Evolutionary conservation across 2,888 invertebrate genomes (phyloP), one percentile per base, ranked within the genome.

Genomic region (Fabriciana adippe): DNA sequence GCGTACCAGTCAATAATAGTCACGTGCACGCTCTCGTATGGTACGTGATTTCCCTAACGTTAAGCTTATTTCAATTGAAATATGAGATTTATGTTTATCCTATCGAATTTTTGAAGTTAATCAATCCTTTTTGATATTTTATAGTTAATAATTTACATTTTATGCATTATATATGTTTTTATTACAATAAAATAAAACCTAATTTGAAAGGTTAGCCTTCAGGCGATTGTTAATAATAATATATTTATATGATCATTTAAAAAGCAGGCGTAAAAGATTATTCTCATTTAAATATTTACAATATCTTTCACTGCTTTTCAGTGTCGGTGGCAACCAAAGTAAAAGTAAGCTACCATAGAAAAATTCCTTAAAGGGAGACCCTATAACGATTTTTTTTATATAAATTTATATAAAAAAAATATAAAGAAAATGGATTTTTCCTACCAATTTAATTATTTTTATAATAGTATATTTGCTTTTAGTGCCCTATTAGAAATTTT

Each of bases 61-160:
- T 53, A 35, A 21, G 51, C 51, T 51, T 51, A 61, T 61, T 61
- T 41, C 15, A 41, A 18, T 18, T 51, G 51, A 61, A 51, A 35
- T 51, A 51, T 55, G 16, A 18, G 35, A 14, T 16, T 51, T 51
- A 35, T 51, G 59, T 48, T 59, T 59, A 47, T 48, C 26, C n/a
- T 59, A 8, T 47, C 2, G 48, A 59, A 48, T 59, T 45, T n/a
- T 48, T 3, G 8, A 48, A 48, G 13, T 13, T 16, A 26, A 3
- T 11, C 18, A 11, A 15, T 26, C 47, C n/a, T 48, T 59, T 47
- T 21, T 51, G 51, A 26, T 26, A 26, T 51, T 57, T 18, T 47
- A 57, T 26, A 21, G 48, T 48, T n/a, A n/a, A 26, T 4, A 11
- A 3, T 2, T 26, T 59, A 26, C 3, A 31, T 31, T 31, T 55